Evolutionary conservation across 2,797 vertebrate genomes (phyloP).

Genomic region (Sebastes cheni): DNA sequence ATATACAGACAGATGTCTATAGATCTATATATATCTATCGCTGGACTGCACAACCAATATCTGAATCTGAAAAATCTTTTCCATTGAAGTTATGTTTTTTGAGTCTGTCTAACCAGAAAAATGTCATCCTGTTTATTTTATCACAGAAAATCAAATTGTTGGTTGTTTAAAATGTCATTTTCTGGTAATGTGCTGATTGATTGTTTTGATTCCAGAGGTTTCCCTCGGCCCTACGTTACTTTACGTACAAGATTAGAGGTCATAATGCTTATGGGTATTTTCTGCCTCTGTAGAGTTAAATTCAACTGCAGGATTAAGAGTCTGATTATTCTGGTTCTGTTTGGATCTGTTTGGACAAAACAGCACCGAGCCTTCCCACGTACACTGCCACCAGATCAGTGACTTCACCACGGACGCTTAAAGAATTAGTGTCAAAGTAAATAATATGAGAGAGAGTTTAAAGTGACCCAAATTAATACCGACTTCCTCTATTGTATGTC

Average conservation of each 20-base stretch:
- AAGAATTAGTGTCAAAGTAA: slow-evolving; percentile 23
- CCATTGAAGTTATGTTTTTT: neutral
- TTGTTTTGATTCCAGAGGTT: neutral
- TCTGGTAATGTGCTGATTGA: neutral
- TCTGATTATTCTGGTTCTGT: slow-evolving; percentile 16
- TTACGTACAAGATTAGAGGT: neutral
- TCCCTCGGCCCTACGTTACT: neutral
- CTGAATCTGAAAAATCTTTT: neutral
- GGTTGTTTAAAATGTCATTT: neutral
- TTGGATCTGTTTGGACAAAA: neutral
- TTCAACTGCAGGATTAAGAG: neutral
- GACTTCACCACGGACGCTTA: neutral
- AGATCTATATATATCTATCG: neutral
- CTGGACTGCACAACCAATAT: slow-evolving; percentile 5
- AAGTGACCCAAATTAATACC: slow-evolving; percentile 41
- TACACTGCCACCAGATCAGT: slow-evolving; percentile 43
- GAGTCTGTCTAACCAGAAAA: neutral
- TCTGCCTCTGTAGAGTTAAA: neutral
- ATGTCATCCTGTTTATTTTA: neutral
- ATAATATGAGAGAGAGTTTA: slow-evolving; percentile 9
- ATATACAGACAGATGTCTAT: slow-evolving; percentile 2
- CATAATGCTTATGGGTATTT: too few species aligned
- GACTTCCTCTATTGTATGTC: slow-evolving; percentile 57
- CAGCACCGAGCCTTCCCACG: neutral
- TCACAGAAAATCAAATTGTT: neutral